Evolutionary conservation across 2,888 invertebrate genomes (phyloP).

Genomic region (Cephus pygmeus): DNA sequence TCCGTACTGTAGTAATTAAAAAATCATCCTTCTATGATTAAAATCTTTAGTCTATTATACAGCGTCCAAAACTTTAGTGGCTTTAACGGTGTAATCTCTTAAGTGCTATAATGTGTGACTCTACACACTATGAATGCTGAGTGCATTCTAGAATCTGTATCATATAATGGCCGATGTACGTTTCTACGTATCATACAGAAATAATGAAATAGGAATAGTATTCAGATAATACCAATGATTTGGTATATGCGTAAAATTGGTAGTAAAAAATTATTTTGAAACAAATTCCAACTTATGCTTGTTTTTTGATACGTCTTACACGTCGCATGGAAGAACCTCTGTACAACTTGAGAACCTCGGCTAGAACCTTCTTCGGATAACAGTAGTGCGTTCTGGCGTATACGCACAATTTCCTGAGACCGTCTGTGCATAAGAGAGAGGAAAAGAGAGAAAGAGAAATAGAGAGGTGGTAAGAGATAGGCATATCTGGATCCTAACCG

Average conservation of each 20-base stretch:
- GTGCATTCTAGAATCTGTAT: no score
- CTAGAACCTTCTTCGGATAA: slow-evolving; percentile 16
- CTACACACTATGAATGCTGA: no score
- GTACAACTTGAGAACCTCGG: slow-evolving; percentile 18
- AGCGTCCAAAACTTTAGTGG: not conserved
- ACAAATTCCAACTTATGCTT: slow-evolving; percentile 10
- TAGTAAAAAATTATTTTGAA: not conserved
- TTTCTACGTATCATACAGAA: not conserved
- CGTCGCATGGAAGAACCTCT: slow-evolving; percentile 23
- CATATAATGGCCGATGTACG: no score
- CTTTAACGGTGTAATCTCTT: not conserved
- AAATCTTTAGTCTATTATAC: no score
- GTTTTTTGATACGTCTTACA: slow-evolving; percentile 27
- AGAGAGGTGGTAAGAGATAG: no score
- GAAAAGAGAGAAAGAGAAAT: no score
- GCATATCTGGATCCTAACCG: no score
- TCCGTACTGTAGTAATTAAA: not conserved
- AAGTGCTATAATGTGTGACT: not conserved
- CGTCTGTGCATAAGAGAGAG: no score
- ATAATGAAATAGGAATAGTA: slow-evolving; percentile 10
- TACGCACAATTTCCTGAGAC: slow-evolving; percentile 25
- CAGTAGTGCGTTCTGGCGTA: slow-evolving; percentile 28
- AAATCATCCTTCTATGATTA: not conserved
- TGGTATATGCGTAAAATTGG: no score
- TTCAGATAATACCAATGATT: not conserved